Percentiles rank a stretch among this genome's conserved stretches.
These are phyloP conservation scores for Tribolium freemani DNA, from an alignment of 2,888 invertebrate genomes.

Conservation along the genomic window DNA sequence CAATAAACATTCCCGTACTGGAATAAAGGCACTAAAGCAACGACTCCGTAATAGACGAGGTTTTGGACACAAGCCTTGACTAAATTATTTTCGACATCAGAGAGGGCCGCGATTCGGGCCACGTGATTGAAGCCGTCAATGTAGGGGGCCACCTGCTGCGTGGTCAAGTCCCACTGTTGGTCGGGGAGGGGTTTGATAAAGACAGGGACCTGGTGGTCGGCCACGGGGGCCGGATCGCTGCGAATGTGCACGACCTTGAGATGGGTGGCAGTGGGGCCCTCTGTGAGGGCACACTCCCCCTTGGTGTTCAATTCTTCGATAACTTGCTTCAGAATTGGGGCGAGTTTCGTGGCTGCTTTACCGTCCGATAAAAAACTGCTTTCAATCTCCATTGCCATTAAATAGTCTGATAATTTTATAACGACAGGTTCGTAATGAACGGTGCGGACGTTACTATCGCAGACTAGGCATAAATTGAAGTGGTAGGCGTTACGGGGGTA, in stretches of 20 bases:
- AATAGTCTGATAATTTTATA: constrained; percentile 92
- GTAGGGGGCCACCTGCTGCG: constrained; percentile 88
- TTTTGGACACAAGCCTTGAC: constrained; percentile 96
- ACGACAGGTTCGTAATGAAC: constrained; percentile 95
- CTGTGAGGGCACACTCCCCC: constrained; percentile 71
- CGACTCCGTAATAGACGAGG: constrained; percentile 83
- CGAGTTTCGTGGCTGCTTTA: constrained; percentile 75
- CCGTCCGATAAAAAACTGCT: constrained; percentile 85
- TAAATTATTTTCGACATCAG: constrained; percentile 93
- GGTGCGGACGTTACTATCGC: constrained; percentile 89
- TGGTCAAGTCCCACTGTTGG: constrained; percentile 93
- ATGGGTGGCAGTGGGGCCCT: constrained; percentile 90
- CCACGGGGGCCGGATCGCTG: constrained; percentile 84
- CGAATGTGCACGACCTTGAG: constrained; percentile 88
- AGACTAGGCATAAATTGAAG: constrained; percentile 96
- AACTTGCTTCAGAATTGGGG: constrained; percentile 83
- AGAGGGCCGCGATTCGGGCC: constrained; percentile 88
- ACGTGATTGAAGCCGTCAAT: constrained; percentile 96
- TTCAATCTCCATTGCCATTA: constrained; percentile 91
- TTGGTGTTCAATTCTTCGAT: constrained; percentile 86
- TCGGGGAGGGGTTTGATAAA: constrained; percentile 69
- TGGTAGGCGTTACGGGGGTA: constrained; percentile 95
- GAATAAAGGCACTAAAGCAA: constrained; percentile 73
- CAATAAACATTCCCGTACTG: constrained; percentile 79
- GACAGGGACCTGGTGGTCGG: constrained; percentile 93